Conservation (phyloP, 2,113 vertebrate species). For the Mesoclemmys tuberculata region DNA sequence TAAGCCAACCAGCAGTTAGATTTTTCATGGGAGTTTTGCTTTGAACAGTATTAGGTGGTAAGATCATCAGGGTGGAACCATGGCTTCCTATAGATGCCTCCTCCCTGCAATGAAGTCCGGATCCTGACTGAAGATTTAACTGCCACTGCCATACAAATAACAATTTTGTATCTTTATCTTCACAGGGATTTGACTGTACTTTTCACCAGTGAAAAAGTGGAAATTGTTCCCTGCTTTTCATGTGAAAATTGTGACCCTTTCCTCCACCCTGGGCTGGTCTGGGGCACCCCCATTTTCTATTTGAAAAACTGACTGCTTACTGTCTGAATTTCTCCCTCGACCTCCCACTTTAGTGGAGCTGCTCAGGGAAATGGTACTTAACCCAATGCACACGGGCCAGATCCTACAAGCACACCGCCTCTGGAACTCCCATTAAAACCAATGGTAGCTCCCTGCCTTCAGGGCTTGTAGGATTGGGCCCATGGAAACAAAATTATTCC, state of each 20-base stretch:
- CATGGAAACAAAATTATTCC: not conserved
- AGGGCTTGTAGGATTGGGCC: not conserved
- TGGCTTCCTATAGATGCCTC: not conserved
- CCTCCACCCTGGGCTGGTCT: not conserved
- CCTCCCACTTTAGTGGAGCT: not conserved
- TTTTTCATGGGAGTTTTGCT: not conserved
- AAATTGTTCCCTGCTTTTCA: not conserved
- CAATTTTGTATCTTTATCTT: not conserved
- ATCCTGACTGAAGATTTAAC: not conserved
- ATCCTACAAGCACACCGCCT: not conserved
- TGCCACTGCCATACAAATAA: not conserved
- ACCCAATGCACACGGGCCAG: not conserved
- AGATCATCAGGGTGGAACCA: accelerated
- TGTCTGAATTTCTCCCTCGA: not conserved
- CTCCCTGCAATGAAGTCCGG: not conserved
- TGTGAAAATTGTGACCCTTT: not conserved
- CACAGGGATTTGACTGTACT: accelerated
- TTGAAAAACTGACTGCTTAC: not conserved
- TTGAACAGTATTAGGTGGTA: not conserved
- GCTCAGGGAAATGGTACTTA: not conserved
- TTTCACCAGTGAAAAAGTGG: not conserved
- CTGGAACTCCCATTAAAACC: not conserved
- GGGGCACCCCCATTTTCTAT: not conserved
- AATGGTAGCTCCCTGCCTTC: accelerated
- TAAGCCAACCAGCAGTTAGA: not conserved